Evolutionary conservation across 1,140 invertebrate genomes (phyloP), one percentile per base, ranked within the genome.

Genomic region (Trichogramma pretiosum): DNA sequence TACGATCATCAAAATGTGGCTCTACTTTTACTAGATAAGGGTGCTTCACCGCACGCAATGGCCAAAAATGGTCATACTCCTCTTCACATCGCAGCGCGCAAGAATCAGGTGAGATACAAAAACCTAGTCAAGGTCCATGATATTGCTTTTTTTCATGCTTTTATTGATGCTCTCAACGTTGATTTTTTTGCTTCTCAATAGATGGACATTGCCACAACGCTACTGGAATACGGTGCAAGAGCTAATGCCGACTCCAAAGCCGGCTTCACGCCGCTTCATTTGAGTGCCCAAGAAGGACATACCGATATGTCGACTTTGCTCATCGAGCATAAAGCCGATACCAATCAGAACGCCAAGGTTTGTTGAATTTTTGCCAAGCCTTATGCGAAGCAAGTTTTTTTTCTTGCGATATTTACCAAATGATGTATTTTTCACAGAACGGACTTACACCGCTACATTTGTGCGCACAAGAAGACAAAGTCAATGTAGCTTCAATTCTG

Each of bases 31-130:
- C 71, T 99, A 14, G 90, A 97, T 61, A 88, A 91, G 74, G 90
- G 90, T 52, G 94, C 96, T 14, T 93, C 90, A 3, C 93, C 95
- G 14, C 91, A 98, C 68, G 87, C 91, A 19, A 81, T 85, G 57
- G 95, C 96, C 36, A 97, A 97, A 76, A 99, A 99, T 78, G 95
- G 95, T 5, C 95, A 98, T 67, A 97, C 92, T 24, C 90, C 96
- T 16, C 76, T 99, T 17, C 96, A 99, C 73, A 98, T 99, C 69
- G 93, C 96, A 35, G 93, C 94, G 44, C 89, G 93, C 60, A 97
- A 98, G 73, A 98, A 98, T 77, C 92, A 97, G 74, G 83, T 86
- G 75, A 56, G 38, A 45, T 47, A n/a, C n/a, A n/a, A n/a, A n/a
- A n/a, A n/a, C n/a, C n/a, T 43, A 0, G 28, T n/a, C 9, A 30